A percentile compares a stretch with the other conserved stretches of the same genome.
Conservation (phyloP, 2,888 invertebrate species). For the Xestia rhomboidea region DNA sequence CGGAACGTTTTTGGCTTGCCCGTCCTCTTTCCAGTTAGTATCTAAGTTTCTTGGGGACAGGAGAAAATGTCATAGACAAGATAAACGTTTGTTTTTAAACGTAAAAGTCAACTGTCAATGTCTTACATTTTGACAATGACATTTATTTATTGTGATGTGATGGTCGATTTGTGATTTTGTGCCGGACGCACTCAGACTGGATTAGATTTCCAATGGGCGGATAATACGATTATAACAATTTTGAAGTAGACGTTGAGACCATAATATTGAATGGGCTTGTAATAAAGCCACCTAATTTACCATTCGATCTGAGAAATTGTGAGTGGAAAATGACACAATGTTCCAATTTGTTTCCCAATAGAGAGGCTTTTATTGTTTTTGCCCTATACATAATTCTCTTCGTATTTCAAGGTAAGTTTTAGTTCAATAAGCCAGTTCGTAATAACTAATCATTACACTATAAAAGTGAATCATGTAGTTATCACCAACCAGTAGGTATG, state of each 20-base stretch:
- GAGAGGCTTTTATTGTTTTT: conserved; percentile 95
- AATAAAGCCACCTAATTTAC: conserved; percentile 4
- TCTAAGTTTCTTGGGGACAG: too few relatives aligned
- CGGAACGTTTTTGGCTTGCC: too few relatives aligned
- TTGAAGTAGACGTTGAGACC: background rate
- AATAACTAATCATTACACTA: background rate
- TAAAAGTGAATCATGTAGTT: background rate
- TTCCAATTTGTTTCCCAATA: conserved; percentile 95
- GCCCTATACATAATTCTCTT: conserved; percentile 96
- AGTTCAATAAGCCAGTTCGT: background rate
- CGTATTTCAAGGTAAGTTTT: conserved; percentile 95
- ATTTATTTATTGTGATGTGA: conserved; percentile 7
- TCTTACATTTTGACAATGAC: conserved; percentile 4
- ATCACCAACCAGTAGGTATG: background rate
- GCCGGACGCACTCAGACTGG: background rate
- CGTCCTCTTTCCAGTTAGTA: too few relatives aligned
- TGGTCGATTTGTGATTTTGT: conserved; percentile 3
- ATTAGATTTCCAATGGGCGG: conserved; percentile 22
- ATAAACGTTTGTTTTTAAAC: background rate
- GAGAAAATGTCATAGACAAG: background rate
- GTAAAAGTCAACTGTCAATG: background rate
- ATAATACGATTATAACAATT: conserved; percentile 9
- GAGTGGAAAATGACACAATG: conserved; percentile 84
- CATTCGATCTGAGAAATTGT: conserved; percentile 9
- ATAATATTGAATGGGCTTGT: conserved; percentile 13